Percentiles rank a stretch among this genome's conserved stretches.
These are phyloP conservation scores for Procavia capensis DNA, from an alignment of 2,113 vertebrate species.

Conservation along the genomic window DNA sequence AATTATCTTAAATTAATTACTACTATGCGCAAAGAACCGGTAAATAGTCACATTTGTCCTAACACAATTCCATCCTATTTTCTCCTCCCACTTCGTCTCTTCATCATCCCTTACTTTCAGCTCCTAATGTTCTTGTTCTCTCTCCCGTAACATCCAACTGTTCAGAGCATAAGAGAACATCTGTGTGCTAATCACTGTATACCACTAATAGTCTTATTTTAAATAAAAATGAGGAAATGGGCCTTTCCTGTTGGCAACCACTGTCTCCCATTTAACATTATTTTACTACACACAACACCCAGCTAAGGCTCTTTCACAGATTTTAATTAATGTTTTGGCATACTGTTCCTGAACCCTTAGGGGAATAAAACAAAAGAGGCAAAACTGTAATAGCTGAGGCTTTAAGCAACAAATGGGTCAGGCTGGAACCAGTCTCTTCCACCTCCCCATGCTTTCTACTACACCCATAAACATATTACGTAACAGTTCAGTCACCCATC, in stretches of 20 bases:
- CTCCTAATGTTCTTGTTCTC: not conserved
- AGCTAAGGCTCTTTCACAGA: not conserved
- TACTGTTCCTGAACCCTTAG: not conserved
- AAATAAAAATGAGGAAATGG: conserved; percentile 54
- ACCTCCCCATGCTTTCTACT: not conserved
- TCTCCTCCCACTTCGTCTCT: not conserved
- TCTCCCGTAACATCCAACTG: not conserved
- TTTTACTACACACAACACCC: not conserved
- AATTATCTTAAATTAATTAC: conserved; percentile 14
- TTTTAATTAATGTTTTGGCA: conserved; percentile 56
- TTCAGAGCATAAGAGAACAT: not conserved
- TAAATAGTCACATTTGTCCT: not conserved
- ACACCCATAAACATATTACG: not conserved
- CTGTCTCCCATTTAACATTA: conserved; percentile 9
- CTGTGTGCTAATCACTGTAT: not conserved
- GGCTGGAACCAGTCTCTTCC: conserved; percentile 24
- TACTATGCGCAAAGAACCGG: not conserved
- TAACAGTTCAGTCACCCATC: not conserved
- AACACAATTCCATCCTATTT: not conserved
- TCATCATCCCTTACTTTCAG: not conserved
- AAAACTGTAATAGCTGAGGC: conserved; percentile 51
- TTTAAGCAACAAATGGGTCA: conserved; percentile 54
- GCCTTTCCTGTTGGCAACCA: not conserved
- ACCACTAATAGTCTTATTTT: not conserved
- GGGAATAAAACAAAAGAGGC: conserved; percentile 47